Evolutionary conservation across 2,797 vertebrate genomes (phyloP).

Genomic region (Nothura maculosa): DNA sequence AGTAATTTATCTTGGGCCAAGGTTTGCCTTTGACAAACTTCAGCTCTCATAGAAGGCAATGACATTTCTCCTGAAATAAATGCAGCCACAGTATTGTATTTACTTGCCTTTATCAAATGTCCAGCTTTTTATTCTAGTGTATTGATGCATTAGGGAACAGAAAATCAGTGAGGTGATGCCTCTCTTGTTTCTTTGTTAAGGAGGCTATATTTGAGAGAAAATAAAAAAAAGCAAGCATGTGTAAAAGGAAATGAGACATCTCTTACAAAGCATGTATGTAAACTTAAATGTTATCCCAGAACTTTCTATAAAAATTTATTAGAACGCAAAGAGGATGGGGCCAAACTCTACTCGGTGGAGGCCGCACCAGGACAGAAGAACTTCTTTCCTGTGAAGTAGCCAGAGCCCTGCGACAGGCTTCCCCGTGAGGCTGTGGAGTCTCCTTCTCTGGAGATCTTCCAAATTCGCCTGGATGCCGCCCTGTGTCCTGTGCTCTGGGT

Average conservation of each 20-base stretch:
- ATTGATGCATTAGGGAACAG: not conserved
- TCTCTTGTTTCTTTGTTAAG: not conserved
- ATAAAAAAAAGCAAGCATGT: not conserved
- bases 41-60: not conserved
- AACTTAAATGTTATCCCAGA: not conserved
- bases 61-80: not conserved
- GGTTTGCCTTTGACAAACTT: not conserved
- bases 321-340: not conserved
- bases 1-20: not conserved
- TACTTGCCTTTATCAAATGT: not conserved
- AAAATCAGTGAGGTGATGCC: not conserved
- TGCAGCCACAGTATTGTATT: not conserved
- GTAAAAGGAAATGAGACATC: not conserved
- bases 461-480: too few relatives aligned
- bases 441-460: too few relatives aligned
- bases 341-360: too few relatives aligned
- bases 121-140: not conserved
- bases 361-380: too few relatives aligned
- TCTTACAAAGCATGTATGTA: not conserved
- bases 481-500: too few relatives aligned
- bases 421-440: too few relatives aligned
- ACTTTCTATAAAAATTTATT: not conserved
- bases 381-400: too few relatives aligned
- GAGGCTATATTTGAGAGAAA: not conserved
- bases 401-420: too few relatives aligned